phyloP scores from a whole-genome alignment of 1,140 invertebrate genomes.

The Drosophila chauvacae region DNA sequence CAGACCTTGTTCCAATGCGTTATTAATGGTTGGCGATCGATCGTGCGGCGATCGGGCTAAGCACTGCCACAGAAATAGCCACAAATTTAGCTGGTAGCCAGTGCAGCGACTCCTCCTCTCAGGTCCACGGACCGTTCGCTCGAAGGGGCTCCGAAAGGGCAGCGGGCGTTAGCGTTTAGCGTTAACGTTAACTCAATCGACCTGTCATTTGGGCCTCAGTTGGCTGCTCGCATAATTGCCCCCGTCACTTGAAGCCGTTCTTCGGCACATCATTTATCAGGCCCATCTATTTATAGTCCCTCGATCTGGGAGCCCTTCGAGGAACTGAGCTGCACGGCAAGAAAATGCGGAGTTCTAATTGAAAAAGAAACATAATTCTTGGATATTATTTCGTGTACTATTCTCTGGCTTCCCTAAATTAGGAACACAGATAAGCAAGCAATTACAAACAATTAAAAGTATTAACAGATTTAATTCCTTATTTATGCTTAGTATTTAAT shows the following conservation, averaged over 20 bases:
- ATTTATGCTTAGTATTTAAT: background rate
- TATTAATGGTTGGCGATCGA: conserved; percentile 84
- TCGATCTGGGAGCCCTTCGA: conserved; percentile 27
- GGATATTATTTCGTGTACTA: too few species aligned
- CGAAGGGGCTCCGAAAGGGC: conserved; percentile 9
- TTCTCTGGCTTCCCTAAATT: background rate
- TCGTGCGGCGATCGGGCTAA: conserved; percentile 66
- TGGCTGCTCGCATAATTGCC: conserved; percentile 79
- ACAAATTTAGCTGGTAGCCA: conserved; percentile 56
- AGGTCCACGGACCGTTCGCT: background rate
- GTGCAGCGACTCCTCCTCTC: conserved; percentile 24
- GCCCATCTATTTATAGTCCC: conserved; percentile 44
- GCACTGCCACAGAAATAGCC: conserved; percentile 69
- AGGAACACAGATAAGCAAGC: background rate
- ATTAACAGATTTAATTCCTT: background rate
- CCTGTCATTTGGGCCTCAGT: conserved; percentile 82
- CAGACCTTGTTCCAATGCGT: conserved; percentile 69
- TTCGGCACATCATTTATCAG: conserved; percentile 83
- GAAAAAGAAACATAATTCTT: too few species aligned
- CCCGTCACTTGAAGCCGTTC: conserved; percentile 80
- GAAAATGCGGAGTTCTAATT: conserved; percentile 4
- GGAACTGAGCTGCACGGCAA: conserved; percentile 1
- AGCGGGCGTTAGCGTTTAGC: conserved; percentile 75
- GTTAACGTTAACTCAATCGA: conserved; percentile 84
- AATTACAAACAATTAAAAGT: too few species aligned